Conservation (phyloP, 2,797 vertebrate genomes). For the Masticophis lateralis region DNA sequence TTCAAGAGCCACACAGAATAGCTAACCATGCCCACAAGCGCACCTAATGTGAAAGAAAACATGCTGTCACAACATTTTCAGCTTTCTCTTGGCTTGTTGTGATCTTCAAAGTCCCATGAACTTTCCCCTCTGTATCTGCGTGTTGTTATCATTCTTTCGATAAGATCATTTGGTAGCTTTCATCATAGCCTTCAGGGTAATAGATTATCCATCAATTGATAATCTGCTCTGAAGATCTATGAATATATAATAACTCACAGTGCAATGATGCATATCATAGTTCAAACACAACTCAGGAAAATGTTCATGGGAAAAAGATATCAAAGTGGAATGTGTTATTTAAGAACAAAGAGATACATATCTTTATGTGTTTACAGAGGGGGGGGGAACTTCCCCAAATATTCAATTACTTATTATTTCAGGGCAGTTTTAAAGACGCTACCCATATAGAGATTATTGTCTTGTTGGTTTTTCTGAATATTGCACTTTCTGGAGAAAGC, state of each 20-base stretch:
- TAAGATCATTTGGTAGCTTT: not conserved
- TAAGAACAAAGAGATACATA: slow-evolving; percentile 11
- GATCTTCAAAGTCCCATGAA: not conserved
- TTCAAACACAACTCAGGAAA: slow-evolving; percentile 13
- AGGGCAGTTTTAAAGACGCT: not conserved
- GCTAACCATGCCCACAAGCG: not conserved
- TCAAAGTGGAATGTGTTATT: not conserved
- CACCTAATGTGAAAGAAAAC: not conserved
- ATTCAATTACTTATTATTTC: not conserved
- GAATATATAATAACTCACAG: not conserved
- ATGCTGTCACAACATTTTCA: not conserved
- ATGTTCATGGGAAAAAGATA: slow-evolving; percentile 8
- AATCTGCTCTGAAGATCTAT: not conserved
- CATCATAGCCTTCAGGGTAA: not conserved
- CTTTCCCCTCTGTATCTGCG: not conserved
- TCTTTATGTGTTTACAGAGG: not conserved
- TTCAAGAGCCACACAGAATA: not conserved
- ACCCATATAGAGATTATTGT: not conserved
- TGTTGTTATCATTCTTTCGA: not conserved
- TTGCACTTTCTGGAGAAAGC: not conserved
- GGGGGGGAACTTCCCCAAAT: not conserved
- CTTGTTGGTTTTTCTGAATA: not conserved
- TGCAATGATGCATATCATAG: not conserved
- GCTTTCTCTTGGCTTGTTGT: not conserved
- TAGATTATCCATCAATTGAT: not conserved